These are phyloP conservation scores for Leptinotarsa undecemlineata DNA, from an alignment of 1,140 invertebrate genomes.

Conservation along the genomic window DNA sequence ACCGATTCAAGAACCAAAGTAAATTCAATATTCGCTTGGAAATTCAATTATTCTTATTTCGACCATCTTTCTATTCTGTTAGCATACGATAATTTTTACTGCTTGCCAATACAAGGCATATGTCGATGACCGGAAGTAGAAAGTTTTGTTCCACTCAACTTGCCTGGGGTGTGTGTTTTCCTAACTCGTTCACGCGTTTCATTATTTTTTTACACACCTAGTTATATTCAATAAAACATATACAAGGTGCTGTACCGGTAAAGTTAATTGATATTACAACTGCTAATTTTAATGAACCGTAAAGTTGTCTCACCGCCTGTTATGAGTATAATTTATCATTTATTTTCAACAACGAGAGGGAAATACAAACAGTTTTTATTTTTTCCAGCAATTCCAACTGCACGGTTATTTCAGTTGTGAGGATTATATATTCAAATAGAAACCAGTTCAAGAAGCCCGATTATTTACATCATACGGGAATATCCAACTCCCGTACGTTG, in stretches of 20 bases:
- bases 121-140: conserved; percentile 40
- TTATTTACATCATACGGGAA: no score
- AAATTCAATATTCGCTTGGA: no score
- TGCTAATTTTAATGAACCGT: conserved; percentile 36
- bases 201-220: conserved; percentile 35
- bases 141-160: conserved; percentile 35
- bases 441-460: no score
- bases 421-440: no score
- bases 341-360: conserved; percentile 12
- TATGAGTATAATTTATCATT: conserved; percentile 29
- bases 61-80: neutral
- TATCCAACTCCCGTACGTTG: no score
- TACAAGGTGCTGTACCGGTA: conserved; percentile 35
- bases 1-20: no score
- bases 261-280: conserved; percentile 41
- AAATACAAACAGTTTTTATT: conserved; percentile 5
- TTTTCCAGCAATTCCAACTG: neutral
- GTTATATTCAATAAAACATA: conserved; percentile 42
- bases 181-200: conserved; percentile 37
- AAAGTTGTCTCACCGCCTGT: conserved; percentile 17
- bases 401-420: no score
- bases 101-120: neutral
- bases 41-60: no score
- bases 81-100: neutral
- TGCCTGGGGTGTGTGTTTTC: conserved; percentile 33